Conservation (phyloP, 2,113 vertebrate genomes). For the Gobius niger region DNA sequence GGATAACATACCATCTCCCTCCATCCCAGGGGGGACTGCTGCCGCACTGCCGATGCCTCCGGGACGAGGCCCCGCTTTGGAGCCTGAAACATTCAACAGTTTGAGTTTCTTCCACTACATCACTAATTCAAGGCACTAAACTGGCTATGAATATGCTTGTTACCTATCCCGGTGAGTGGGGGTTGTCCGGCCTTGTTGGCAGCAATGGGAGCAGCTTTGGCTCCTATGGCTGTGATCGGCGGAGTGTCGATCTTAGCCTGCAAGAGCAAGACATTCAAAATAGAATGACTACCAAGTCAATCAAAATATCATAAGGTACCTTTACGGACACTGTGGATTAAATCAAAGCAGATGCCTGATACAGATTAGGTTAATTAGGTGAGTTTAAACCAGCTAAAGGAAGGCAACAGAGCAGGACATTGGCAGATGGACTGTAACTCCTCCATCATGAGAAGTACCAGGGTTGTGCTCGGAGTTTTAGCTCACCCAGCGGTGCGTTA, state of each 20-base stretch:
- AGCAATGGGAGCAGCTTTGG: constrained; percentile 82
- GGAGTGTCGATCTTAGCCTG: constrained; percentile 84
- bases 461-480: too few relatives aligned
- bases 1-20: constrained; percentile 89
- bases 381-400: too few relatives aligned
- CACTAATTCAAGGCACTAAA: not conserved
- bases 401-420: too few relatives aligned
- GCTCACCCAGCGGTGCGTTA: too few relatives aligned
- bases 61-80: constrained; percentile 80
- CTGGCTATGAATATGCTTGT: constrained; percentile 20
- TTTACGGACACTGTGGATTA: too few relatives aligned
- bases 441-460: too few relatives aligned
- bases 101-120: not conserved
- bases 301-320: not conserved
- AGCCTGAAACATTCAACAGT: constrained; percentile 68
- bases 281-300: not conserved
- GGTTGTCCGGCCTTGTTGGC: constrained; percentile 82
- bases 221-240: constrained; percentile 76
- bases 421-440: too few relatives aligned
- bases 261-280: constrained; percentile 41
- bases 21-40: constrained; percentile 81
- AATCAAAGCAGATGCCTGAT: too few relatives aligned
- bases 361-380: too few relatives aligned
- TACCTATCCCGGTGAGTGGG: constrained; percentile 87
- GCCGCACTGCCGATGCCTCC: constrained; percentile 76